Percentiles rank a stretch among this genome's conserved stretches.
Evolutionary conservation across 2,888 invertebrate species (phyloP).

Genomic region (Clepsis dumicolana): DNA sequence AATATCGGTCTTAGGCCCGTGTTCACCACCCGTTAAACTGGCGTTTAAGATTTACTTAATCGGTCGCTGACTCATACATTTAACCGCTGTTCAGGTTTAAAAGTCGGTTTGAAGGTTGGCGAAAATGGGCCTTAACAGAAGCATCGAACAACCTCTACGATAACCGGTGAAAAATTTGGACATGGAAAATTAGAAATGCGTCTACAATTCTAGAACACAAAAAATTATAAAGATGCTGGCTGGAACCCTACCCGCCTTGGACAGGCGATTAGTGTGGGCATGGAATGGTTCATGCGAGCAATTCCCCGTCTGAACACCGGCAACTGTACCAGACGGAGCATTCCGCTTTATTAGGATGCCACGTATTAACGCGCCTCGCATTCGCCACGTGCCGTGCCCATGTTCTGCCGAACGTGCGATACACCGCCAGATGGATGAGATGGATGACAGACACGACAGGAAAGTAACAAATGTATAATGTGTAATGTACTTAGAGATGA

Average conservation of each 20-base stretch:
- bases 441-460: constrained; percentile 45
- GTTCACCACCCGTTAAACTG: constrained; percentile 1
- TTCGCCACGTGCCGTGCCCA: constrained; percentile 66
- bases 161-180: constrained; percentile 18
- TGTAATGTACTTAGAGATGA: constrained; percentile 6
- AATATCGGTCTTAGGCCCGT: constrained; percentile 25
- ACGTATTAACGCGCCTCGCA: constrained; percentile 70
- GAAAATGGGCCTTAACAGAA: too few species aligned
- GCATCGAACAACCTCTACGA: constrained; percentile 12
- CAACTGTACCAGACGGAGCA: constrained; percentile 32
- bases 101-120: too few species aligned
- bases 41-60: too few species aligned
- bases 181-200: constrained; percentile 3
- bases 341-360: constrained; percentile 78
- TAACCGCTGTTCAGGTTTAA: too few species aligned
- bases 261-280: constrained; percentile 36
- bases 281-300: constrained; percentile 31
- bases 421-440: constrained; percentile 49
- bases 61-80: too few species aligned
- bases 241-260: constrained; percentile 1
- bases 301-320: constrained; percentile 19
- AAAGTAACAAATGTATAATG: constrained; percentile 24
- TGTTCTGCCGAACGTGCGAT: constrained; percentile 65
- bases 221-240: neutral
- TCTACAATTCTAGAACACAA: constrained; percentile 10